These are phyloP conservation scores for Tursiops truncatus DNA, from an alignment of 2,113 vertebrate genomes.

Conservation along the genomic window DNA sequence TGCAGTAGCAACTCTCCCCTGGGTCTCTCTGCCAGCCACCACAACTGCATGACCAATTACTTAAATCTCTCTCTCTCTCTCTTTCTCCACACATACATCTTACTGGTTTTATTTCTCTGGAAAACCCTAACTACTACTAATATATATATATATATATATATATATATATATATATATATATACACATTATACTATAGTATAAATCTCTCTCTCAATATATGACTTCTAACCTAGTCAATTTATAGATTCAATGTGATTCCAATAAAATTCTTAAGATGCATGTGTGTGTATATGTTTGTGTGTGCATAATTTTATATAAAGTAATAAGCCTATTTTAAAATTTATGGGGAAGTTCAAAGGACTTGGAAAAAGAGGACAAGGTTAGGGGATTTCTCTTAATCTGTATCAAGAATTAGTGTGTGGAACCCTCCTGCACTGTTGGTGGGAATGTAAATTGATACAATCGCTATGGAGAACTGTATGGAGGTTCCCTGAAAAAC, in stretches of 20 bases:
- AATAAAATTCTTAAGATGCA: background rate
- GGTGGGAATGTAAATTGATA: too few species aligned
- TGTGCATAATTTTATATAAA: background rate
- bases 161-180: too few species aligned
- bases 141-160: background rate
- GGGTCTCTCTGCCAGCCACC: too few species aligned
- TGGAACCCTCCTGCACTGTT: too few species aligned
- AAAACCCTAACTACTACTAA: background rate
- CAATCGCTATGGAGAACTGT: too few species aligned
- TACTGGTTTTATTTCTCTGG: background rate
- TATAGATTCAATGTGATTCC: background rate
- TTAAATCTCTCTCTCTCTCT: background rate
- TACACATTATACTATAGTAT: background rate
- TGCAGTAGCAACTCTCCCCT: background rate
- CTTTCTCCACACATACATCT: background rate
- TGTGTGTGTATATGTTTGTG: background rate
- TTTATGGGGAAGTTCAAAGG: background rate
- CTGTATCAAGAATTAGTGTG: background rate
- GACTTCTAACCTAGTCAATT: background rate
- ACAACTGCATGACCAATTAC: background rate
- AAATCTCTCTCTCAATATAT: background rate
- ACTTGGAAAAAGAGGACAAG: background rate
- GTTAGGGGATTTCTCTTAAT: background rate
- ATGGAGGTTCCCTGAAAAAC: too few species aligned
- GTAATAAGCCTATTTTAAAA: background rate